These are phyloP conservation scores for Emys orbicularis DNA, from an alignment of 2,797 vertebrate genomes.

Conservation along the genomic window DNA sequence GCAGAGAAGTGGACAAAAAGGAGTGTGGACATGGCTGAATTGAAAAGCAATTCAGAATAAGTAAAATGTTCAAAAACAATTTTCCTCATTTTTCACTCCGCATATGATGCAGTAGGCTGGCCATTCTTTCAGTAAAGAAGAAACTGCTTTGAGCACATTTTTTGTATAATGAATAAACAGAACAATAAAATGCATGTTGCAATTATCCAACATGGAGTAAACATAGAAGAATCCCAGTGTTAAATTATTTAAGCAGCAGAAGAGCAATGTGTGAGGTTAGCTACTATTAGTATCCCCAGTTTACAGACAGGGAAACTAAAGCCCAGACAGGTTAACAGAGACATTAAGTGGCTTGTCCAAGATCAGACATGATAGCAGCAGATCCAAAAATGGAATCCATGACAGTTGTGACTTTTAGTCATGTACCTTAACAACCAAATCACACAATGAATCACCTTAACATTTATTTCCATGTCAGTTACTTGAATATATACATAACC, in stretches of 20 bases:
- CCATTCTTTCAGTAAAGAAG: slow-evolving; percentile 11
- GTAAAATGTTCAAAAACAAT: fast-evolving
- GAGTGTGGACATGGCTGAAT: not conserved
- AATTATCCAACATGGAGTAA: no score
- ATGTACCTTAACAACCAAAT: not conserved
- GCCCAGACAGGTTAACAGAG: not conserved
- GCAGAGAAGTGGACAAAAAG: not conserved
- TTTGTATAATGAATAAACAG: not conserved
- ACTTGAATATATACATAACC: not conserved
- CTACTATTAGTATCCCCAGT: not conserved
- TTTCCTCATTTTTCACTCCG: not conserved
- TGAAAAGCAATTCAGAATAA: not conserved
- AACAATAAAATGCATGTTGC: not conserved
- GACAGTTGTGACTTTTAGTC: not conserved
- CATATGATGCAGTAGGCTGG: not conserved
- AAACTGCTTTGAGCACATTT: not conserved
- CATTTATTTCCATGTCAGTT: not conserved
- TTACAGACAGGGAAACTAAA: not conserved
- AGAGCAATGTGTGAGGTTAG: not conserved
- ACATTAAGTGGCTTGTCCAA: not conserved
- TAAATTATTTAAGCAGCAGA: not conserved
- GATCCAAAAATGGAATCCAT: not conserved
- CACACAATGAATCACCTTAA: not conserved
- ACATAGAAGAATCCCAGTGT: not conserved
- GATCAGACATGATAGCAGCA: not conserved